A percentile compares a stretch with the other conserved stretches of the same genome.
phyloP scores from a whole-genome alignment of 1,140 invertebrate genomes.

The Drosophila watanabei region DNA sequence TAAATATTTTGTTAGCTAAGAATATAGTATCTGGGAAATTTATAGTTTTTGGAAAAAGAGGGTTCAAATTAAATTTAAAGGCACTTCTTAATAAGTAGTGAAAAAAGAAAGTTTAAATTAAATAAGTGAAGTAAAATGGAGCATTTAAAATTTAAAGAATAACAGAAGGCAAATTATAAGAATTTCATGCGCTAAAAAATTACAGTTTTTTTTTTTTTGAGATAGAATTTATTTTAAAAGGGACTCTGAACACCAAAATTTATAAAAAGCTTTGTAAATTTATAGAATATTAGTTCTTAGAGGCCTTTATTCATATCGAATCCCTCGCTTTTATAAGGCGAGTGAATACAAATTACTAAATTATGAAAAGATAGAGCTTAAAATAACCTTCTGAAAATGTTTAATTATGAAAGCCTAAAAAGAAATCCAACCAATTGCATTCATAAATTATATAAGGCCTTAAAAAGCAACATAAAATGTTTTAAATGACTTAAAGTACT shows the following conservation, averaged over 20 bases:
- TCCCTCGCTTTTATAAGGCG: too few species aligned
- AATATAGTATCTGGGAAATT: not conserved
- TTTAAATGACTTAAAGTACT: not conserved
- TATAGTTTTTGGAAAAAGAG: not conserved
- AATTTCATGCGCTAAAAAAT: too few species aligned
- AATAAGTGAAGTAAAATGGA: not conserved
- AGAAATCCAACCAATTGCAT: not conserved
- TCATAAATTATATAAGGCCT: not conserved
- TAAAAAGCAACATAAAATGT: not conserved
- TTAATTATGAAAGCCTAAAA: not conserved
- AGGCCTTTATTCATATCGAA: too few species aligned
- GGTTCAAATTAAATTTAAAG: not conserved
- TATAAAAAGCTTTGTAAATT: too few species aligned
- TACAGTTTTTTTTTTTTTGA: too few species aligned
- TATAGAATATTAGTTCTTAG: too few species aligned
- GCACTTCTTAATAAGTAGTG: not conserved
- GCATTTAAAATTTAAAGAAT: not conserved
- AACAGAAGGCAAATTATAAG: not conserved
- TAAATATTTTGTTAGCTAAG: constrained; percentile 4
- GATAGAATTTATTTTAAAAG: too few species aligned
- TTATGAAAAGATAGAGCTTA: not conserved
- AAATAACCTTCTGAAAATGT: not conserved
- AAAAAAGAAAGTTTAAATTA: not conserved
- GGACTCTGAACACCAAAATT: too few species aligned
- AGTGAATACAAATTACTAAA: not conserved